Conservation (phyloP, 2,797 vertebrate genomes). For the Sebastiscus tertius region DNA sequence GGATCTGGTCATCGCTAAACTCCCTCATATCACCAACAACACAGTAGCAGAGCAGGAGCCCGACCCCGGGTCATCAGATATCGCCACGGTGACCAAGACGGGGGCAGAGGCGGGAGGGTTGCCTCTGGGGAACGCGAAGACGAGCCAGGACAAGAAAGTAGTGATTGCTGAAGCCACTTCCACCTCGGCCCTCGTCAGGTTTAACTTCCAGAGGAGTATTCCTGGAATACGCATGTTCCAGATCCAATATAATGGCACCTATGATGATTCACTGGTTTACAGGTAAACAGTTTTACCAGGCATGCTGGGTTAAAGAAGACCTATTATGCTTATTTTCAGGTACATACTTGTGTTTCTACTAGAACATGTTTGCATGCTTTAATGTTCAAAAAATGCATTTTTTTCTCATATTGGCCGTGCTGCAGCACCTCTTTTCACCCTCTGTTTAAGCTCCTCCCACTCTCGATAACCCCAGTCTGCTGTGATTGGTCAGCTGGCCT, state of each 20-base stretch:
- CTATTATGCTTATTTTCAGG: no score
- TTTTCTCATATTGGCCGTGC: no score
- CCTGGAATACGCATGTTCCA: conserved; percentile 99
- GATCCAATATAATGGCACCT: conserved; percentile 98
- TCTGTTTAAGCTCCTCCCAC: no score
- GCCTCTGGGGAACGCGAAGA: conserved; percentile 90
- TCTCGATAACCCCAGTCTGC: no score
- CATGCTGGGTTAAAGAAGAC: background rate
- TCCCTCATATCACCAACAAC: conserved; percentile 94
- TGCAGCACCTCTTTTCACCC: no score
- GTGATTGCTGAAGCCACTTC: conserved; percentile 93
- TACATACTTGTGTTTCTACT: no score
- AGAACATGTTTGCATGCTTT: no score
- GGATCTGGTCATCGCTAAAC: conserved; percentile 94
- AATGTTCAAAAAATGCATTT: no score
- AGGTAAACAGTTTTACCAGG: conserved; percentile 83
- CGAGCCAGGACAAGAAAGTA: conserved; percentile 94
- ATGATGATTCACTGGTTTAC: conserved; percentile 98
- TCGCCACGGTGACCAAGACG: conserved; percentile 95
- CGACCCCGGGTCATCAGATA: conserved; percentile 96
- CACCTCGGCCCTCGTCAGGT: conserved; percentile 93
- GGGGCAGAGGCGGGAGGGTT: conserved; percentile 82
- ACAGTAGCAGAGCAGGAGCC: conserved; percentile 92
- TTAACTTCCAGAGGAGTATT: conserved; percentile 98
- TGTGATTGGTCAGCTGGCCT: no score